Conservation (phyloP, 1,140 invertebrate genomes). For the Neodiprion fabricii region DNA sequence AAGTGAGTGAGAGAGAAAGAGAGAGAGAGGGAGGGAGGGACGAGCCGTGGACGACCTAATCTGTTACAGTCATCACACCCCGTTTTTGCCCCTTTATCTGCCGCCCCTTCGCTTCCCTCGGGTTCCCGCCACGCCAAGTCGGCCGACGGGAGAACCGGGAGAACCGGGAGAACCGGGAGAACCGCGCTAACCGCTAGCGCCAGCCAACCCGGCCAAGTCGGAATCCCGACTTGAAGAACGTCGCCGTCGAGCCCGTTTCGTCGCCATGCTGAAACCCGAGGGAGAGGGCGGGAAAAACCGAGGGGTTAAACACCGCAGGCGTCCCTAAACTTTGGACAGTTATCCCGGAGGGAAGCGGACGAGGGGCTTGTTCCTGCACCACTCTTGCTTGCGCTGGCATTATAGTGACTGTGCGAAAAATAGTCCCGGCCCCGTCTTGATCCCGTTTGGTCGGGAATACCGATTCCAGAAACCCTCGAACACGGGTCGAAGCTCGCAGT, state of each 20-base stretch:
- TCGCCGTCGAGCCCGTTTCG: not conserved
- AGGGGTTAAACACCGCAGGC: constrained; percentile 3
- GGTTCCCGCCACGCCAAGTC: not conserved
- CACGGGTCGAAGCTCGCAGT: too few relatives aligned
- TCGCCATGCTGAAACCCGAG: not conserved
- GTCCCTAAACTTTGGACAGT: constrained; percentile 4
- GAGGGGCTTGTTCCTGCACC: too few relatives aligned
- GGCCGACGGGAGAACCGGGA: not conserved
- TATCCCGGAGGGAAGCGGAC: not conserved
- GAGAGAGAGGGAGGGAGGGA: constrained; percentile 30
- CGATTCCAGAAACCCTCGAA: too few relatives aligned
- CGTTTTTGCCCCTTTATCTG: constrained; percentile 42
- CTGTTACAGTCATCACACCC: constrained; percentile 51
- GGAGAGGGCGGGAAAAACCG: not conserved
- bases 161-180: not conserved
- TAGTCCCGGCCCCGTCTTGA: too few relatives aligned
- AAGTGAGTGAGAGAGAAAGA: constrained; percentile 11
- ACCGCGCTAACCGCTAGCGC: constrained; percentile 6
- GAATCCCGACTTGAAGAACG: not conserved
- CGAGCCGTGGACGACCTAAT: constrained; percentile 38
- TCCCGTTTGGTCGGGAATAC: too few relatives aligned
- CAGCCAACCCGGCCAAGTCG: not conserved
- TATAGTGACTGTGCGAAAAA: too few relatives aligned
- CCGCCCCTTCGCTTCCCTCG: constrained; percentile 23
- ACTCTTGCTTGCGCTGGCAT: too few relatives aligned